These are phyloP conservation scores for Micoletzkya japonica DNA, from an alignment of 2,888 invertebrate species.

Conservation along the genomic window DNA sequence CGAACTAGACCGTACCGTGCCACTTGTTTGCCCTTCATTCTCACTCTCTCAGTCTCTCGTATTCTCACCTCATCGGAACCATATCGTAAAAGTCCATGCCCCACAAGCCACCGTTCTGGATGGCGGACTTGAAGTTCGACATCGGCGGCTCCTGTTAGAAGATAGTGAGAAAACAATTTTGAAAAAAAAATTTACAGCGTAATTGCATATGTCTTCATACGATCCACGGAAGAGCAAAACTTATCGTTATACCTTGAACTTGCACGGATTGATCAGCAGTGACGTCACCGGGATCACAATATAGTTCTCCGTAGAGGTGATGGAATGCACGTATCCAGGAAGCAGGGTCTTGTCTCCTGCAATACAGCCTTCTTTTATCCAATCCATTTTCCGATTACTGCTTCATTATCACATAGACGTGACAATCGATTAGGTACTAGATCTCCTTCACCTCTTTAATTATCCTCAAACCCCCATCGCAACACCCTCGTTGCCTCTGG, in stretches of 20 bases:
- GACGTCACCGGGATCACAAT: slow-evolving; percentile 63
- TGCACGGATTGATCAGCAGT: slow-evolving; percentile 62
- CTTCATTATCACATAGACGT: too few relatives aligned
- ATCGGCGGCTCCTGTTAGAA: slow-evolving; percentile 53
- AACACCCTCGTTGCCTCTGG: too few relatives aligned
- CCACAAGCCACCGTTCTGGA: slow-evolving; percentile 62
- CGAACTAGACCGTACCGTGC: too few relatives aligned
- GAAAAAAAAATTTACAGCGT: background rate
- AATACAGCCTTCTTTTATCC: too few relatives aligned
- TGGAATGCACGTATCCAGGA: slow-evolving; percentile 63
- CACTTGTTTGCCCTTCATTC: too few relatives aligned
- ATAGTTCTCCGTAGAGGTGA: slow-evolving; percentile 61
- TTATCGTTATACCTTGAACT: slow-evolving; percentile 49
- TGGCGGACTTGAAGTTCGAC: slow-evolving; percentile 50
- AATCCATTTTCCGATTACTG: too few relatives aligned
- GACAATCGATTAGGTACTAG: too few relatives aligned
- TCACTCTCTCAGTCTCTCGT: too few relatives aligned
- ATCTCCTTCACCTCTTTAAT: too few relatives aligned
- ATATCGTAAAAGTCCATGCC: slow-evolving; percentile 63
- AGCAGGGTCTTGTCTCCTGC: slow-evolving; percentile 61
- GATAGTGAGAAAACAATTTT: background rate
- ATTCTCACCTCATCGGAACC: slow-evolving; percentile 59
- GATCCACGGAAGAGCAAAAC: background rate
- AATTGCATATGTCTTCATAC: background rate
- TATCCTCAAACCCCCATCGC: too few relatives aligned